Evolutionary conservation across 2,888 invertebrate genomes (phyloP).

Genomic region (Eupithecia subfuscata): DNA sequence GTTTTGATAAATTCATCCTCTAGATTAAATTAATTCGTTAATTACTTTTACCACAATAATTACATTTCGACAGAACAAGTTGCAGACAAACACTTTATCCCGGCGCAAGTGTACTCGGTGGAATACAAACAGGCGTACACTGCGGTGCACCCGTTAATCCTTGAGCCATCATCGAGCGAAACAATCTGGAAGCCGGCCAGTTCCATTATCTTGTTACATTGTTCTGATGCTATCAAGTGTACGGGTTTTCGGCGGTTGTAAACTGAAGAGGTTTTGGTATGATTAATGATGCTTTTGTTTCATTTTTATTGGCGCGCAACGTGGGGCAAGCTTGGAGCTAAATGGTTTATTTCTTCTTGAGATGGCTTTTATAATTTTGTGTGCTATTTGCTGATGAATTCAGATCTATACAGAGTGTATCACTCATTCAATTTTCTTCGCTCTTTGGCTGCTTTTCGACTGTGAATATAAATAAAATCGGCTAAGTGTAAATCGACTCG

Average conservation of each 20-base stretch:
- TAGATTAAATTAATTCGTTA: neutral
- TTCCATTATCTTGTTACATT: conserved; percentile 62
- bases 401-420: no score
- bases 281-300: conserved; percentile 1
- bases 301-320: conserved; percentile 15
- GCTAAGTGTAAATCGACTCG: no score
- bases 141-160: conserved; percentile 66
- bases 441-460: no score
- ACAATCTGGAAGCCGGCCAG: conserved; percentile 73
- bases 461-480: no score
- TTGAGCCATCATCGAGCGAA: conserved; percentile 62
- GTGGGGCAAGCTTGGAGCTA: conserved; percentile 3
- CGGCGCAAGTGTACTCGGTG: conserved; percentile 29
- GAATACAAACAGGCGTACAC: conserved; percentile 41
- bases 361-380: neutral
- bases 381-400: neutral
- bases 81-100: conserved; percentile 31
- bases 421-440: no score
- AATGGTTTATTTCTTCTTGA: conserved; percentile 1
- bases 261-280: conserved; percentile 4
- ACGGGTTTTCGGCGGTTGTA: conserved; percentile 33
- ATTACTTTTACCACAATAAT: neutral
- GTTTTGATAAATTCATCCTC: neutral
- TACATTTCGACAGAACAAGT: conserved; percentile 10
- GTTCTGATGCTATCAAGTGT: conserved; percentile 48